Evolutionary conservation across 1,140 invertebrate species (phyloP), one percentile per base, ranked within the genome.

Genomic region (Pseudomyrmex pallidus): DNA sequence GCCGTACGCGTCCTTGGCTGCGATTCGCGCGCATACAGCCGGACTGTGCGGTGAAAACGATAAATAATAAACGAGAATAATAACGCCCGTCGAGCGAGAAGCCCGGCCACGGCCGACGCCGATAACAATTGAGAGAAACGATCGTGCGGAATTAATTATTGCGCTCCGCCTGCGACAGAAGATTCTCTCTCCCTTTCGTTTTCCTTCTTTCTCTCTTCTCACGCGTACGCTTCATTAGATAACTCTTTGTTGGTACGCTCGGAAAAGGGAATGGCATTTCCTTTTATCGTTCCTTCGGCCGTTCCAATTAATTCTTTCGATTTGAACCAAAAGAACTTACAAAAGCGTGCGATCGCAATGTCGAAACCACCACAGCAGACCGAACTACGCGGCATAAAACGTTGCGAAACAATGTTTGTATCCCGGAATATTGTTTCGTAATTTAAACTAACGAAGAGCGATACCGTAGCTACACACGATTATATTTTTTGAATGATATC

Each of bases 181-280:
- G 52, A 78, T n/a, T n/a, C 20, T 22, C 10, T 48, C 63, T 46
- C 15, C 46, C 3, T 0, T 12, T 10, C 8, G 13, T 20, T 44
- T 57, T 76, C 59, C 44, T 10, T 46, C 44, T 68, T 46, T 20
- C 17, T 22, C 10, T 67, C 15, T 25, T 48, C 22, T 22, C 25
- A 46, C 46, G 52, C 74, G 54, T 48, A 17, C 54, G 52, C 57
- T 62, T 59, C 85, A 72, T 77, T 83, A 83, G 84, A 87, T 76
- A 83, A 74, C 57, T 48, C 64, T 86, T 72, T 66, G 85, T 87
- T 72, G 70, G 54, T 10, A 52, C 54, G 59, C 56, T 20, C 78
- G 66, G 78, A 74, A 87, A 87, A 87, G 85, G 85, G 72, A 87
- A 87, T 87, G 85, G 85, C 78, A 87, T 87, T 86, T 83, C 85